Percentiles rank a stretch among this genome's conserved stretches.
Evolutionary conservation across 2,113 vertebrate species (phyloP).

Genomic region (Sinosuthora webbiana): DNA sequence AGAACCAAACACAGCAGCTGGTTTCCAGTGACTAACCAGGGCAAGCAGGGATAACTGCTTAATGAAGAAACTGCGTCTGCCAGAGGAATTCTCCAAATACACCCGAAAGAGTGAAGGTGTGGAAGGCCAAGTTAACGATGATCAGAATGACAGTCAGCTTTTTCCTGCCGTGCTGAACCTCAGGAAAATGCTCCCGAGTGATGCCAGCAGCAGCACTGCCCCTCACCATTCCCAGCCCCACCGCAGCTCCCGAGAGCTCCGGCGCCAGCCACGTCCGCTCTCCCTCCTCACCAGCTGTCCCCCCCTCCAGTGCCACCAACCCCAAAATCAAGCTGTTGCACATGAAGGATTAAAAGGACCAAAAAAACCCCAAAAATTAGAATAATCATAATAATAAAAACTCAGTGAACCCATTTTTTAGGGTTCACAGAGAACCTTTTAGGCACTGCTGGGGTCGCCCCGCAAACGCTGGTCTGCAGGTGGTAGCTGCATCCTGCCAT

Average conservation of each 20-base stretch:
- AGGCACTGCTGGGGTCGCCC: neutral
- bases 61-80: neutral
- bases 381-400: neutral
- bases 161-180: neutral
- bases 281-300: neutral
- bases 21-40: neutral
- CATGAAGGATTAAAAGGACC: neutral
- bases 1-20: neutral
- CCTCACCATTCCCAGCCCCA: neutral
- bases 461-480: neutral
- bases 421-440: constrained; percentile 19
- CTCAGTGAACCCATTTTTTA: neutral
- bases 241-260: neutral
- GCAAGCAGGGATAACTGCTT: neutral
- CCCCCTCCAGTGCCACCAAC: neutral
- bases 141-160: neutral
- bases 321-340: neutral
- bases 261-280: fast-evolving
- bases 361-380: neutral
- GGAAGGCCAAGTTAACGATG: neutral
- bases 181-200: neutral
- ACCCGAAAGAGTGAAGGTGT: neutral
- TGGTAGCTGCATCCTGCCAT: constrained; percentile 21
- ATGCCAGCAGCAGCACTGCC: neutral
- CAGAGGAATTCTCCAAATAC: neutral